Percentiles rank a stretch among this genome's conserved stretches.
Conservation (phyloP, 2,888 invertebrate species). For the Alsophila aescularia region DNA sequence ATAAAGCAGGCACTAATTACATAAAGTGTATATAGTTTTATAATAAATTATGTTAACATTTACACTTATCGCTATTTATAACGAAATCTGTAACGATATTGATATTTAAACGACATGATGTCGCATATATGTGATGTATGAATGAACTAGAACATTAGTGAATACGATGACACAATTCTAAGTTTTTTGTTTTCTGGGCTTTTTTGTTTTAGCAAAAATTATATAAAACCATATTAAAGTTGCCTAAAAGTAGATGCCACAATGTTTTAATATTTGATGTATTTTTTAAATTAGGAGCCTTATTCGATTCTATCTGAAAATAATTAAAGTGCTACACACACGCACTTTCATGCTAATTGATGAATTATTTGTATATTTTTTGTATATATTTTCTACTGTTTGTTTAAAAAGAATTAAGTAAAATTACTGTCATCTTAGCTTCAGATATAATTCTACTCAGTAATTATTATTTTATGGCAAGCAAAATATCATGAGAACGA, state of each 20-base stretch:
- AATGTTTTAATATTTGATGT: neutral
- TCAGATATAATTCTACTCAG: conserved; percentile 48
- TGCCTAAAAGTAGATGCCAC: conserved; percentile 31
- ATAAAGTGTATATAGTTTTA: conserved; percentile 77
- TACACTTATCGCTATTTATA: conserved; percentile 75
- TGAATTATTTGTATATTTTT: conserved; percentile 13
- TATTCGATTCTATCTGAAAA: conserved; percentile 17
- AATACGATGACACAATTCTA: conserved; percentile 15
- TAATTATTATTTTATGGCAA: conserved; percentile 72
- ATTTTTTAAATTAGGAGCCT: conserved; percentile 18
- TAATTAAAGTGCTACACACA: conserved; percentile 34
- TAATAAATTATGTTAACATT: conserved; percentile 82
- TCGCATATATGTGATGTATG: conserved; percentile 53
- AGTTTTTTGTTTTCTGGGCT: neutral
- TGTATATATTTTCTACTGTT: conserved; percentile 25
- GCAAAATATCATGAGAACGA: conserved; percentile 62
- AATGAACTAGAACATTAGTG: conserved; percentile 62
- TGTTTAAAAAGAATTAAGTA: conserved; percentile 17
- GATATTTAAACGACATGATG: conserved; percentile 51
- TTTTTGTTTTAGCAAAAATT: conserved; percentile 27
- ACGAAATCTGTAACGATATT: conserved; percentile 65
- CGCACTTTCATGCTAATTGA: conserved; percentile 14
- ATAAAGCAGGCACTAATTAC: conserved; percentile 83
- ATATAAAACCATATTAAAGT: conserved; percentile 13
- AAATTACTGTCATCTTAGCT: conserved; percentile 33